phyloP scores from a whole-genome alignment of 2,797 vertebrate genomes.

The Melanotaenia pygmaea region DNA sequence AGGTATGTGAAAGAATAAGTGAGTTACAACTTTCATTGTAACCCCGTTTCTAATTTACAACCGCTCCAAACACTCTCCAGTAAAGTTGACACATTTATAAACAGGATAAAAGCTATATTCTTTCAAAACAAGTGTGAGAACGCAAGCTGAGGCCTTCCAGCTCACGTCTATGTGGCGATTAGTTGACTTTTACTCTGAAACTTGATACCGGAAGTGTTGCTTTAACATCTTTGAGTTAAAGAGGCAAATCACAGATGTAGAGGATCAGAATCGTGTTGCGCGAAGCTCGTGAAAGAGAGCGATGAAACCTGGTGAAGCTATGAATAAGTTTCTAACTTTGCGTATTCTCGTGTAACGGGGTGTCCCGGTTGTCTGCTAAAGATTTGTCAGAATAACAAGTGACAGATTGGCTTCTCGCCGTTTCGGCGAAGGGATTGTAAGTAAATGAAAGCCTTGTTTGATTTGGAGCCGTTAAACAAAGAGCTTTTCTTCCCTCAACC shows the following conservation, averaged over 20 bases:
- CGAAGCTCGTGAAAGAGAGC: background rate
- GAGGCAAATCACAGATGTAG: background rate
- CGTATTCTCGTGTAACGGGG: slow-evolving; percentile 4
- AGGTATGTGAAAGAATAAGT: too few species aligned
- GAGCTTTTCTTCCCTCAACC: slow-evolving; percentile 60
- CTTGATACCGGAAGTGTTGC: slow-evolving; percentile 19
- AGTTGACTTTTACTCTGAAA: slow-evolving; percentile 49
- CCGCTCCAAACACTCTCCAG: background rate
- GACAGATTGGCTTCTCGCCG: slow-evolving; percentile 20
- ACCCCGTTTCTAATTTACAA: too few species aligned
- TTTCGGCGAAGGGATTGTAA: slow-evolving; percentile 21
- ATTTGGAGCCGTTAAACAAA: slow-evolving; percentile 69
- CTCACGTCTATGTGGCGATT: fast-evolving
- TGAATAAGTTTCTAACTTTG: slow-evolving; percentile 17
- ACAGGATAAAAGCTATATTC: background rate
- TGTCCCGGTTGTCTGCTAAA: background rate
- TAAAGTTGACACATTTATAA: background rate
- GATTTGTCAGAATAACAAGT: background rate
- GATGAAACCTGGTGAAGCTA: slow-evolving; percentile 15
- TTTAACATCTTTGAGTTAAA: fast-evolving
- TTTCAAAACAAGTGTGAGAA: slow-evolving; percentile 1
- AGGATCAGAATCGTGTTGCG: background rate
- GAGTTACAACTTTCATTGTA: too few species aligned
- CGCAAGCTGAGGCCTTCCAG: fast-evolving
- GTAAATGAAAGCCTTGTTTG: slow-evolving; percentile 54